Evolutionary conservation across 2,888 invertebrate species (phyloP), one percentile per base, ranked within the genome.

Genomic region (Cryptus viduatorius): DNA sequence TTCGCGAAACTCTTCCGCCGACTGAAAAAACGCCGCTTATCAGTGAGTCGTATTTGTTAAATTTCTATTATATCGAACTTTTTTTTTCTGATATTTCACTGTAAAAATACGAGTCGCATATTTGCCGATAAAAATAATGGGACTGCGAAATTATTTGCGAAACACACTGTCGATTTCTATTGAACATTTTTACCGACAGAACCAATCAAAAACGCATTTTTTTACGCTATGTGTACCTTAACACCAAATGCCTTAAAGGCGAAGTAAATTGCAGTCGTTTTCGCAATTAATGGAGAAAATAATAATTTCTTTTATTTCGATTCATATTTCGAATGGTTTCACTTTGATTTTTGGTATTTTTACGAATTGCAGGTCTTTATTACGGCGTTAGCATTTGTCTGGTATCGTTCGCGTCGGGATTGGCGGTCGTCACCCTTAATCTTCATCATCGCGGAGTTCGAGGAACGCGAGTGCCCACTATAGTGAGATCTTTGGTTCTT

Each of bases 21-120:
- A 98, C 98, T 0, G 97, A 98, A 92, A 97, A 98, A 92, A 97
- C 97, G 8, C 98, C 98, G 0, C 95, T 98, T 67, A 97, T 98
- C 88, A 97, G 97, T 97, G 95, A 96, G 96, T 95, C 83, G 31
- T 31, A 48, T 31, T 46, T 14, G 42, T 5, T 24, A 24, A 5
- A 10, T 56, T 44, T 4, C 29, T n/a, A 16, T 48, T 48, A 68
- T 19, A 44, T 50, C 29, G 7, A 7, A 19, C 5, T n/a, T 37
- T 72, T 53, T 37, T 7, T 16, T 48, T 46, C 0, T 14, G 12
- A 29, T 16, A 50, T 5, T 67, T 37, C 29, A 19, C 50, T 37
- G 5, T 4, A 46, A n/a, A 64, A 24, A 44, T 46, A 48, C 37
- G n/a, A 8, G 19, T 24, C 67, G 10, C 24, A 24, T 24, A 24